Evolutionary conservation across 2,888 invertebrate genomes (phyloP).

Genomic region (Gymnoscelis rufifasciata): DNA sequence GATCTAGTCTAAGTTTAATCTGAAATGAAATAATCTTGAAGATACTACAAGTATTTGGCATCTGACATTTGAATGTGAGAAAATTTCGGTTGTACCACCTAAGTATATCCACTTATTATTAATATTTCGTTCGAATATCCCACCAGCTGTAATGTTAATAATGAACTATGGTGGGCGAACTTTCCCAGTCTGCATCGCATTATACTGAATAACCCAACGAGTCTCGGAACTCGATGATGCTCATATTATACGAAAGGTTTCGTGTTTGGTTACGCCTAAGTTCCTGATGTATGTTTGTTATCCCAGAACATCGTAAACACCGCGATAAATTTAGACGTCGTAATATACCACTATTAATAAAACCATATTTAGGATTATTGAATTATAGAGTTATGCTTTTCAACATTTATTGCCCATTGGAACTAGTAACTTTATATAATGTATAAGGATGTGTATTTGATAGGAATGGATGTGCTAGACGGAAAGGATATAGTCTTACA

Average conservation of each 20-base stretch:
- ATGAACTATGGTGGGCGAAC: conserved; percentile 6
- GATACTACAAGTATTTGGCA: too few relatives aligned
- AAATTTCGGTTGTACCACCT: conserved; percentile 18
- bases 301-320: not conserved
- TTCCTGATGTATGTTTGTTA: not conserved
- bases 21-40: too few relatives aligned
- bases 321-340: too few relatives aligned
- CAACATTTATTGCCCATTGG: too few relatives aligned
- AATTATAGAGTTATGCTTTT: too few relatives aligned
- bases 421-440: too few relatives aligned
- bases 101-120: conserved; percentile 12
- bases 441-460: not conserved
- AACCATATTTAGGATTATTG: too few relatives aligned
- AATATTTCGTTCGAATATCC: conserved; percentile 14
- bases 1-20: too few relatives aligned
- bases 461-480: conserved; percentile 7
- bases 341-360: too few relatives aligned
- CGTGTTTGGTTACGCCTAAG: not conserved
- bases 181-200: conserved; percentile 6
- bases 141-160: conserved; percentile 11
- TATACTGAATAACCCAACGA: not conserved
- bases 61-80: too few relatives aligned
- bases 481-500: conserved; percentile 6
- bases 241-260: not conserved
- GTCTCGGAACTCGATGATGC: not conserved